These are phyloP conservation scores for Microchrysa polita DNA, from an alignment of 2,888 invertebrate species.

Conservation along the genomic window DNA sequence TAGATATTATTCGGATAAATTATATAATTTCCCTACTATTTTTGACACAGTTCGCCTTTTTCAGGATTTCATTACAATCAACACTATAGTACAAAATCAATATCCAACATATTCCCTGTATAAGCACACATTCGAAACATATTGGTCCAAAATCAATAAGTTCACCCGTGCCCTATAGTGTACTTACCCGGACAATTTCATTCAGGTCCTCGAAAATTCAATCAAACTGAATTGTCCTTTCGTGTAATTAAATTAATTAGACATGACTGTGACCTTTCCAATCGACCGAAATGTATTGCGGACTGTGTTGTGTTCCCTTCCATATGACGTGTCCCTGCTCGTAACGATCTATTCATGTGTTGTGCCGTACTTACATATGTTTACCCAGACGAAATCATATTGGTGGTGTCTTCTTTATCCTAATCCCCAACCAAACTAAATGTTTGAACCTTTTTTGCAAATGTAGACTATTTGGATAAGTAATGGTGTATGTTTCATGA, in stretches of 20 bases:
- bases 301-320: background rate
- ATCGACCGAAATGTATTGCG: conserved; percentile 36
- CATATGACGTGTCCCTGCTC: background rate
- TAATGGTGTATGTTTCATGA: conserved; percentile 23
- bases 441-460: conserved; percentile 8
- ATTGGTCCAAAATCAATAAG: conserved; percentile 27
- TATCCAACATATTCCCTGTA: no score
- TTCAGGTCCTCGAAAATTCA: conserved; percentile 47
- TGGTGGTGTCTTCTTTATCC: background rate
- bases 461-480: background rate
- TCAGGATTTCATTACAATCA: no score
- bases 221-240: conserved; percentile 51
- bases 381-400: background rate
- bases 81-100: no score
- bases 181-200: conserved; percentile 13
- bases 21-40: no score
- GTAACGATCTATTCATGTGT: background rate
- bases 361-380: conserved; percentile 28
- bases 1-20: no score
- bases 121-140: no score
- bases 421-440: background rate
- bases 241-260: conserved; percentile 51
- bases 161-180: no score
- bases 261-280: conserved; percentile 49
- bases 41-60: no score